Percentiles rank a stretch among this genome's conserved stretches.
Conservation (phyloP, 2,888 invertebrate genomes). For the Troglohyphantes excavatus region DNA sequence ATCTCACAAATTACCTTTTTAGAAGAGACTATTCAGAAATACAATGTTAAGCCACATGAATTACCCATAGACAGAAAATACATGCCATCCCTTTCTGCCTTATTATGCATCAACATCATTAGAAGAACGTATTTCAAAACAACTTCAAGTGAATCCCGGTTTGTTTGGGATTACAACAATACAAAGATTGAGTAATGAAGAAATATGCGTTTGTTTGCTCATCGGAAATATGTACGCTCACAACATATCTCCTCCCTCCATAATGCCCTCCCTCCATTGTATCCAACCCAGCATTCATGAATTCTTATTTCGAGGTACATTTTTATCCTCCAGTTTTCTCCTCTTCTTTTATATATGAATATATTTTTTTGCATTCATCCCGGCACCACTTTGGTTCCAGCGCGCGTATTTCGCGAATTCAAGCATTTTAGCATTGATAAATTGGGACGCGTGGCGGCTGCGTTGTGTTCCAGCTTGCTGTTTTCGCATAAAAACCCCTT, state of each 20-base stretch:
- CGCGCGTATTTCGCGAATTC: constrained; percentile 61
- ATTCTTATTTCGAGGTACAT: constrained; percentile 60
- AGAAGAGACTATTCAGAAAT: too few species aligned
- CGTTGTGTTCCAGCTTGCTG: constrained; percentile 39
- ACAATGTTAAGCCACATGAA: too few species aligned
- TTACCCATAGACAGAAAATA: too few species aligned
- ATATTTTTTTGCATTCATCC: constrained; percentile 32
- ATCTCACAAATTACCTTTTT: too few species aligned
- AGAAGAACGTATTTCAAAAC: too few species aligned
- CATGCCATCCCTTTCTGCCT: too few species aligned
- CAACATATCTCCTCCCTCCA: neutral
- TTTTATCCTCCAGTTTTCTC: constrained; percentile 43
- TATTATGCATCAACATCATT: too few species aligned
- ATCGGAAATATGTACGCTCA: neutral
- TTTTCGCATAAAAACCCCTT: constrained; percentile 44
- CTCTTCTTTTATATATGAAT: too few species aligned
- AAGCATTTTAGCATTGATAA: constrained; percentile 73
- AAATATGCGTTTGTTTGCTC: neutral
- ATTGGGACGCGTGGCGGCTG: constrained; percentile 56
- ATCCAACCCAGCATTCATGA: constrained; percentile 34
- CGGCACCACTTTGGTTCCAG: constrained; percentile 16
- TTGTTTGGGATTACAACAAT: neutral
- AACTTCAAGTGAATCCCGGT: too few species aligned
- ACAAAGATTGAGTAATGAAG: neutral
- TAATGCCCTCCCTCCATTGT: constrained; percentile 7